Base-by-base conservation (phyloP, 2,888 invertebrate genomes). In the Microctonus brassicae region DNA sequence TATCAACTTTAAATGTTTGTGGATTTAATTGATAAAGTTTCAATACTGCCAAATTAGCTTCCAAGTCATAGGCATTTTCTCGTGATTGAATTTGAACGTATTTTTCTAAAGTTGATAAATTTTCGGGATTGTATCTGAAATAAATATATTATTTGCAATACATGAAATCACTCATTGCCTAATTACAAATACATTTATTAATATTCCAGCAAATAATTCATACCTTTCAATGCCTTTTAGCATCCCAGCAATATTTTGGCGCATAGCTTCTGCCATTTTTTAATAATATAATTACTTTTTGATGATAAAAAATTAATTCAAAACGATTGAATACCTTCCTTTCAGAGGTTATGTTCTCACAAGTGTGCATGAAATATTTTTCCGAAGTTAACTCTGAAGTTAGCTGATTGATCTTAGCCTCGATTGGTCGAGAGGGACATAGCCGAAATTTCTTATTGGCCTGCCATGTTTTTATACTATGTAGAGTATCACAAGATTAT, bases 1-100 rank as follows among this genome's bases (percentile, higher is more conserved):
- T 93, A 69, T 94, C 93, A 58, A 92, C 89, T 84, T 97, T 95
- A 83, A 96, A 95, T 82, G 93, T 92, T 73, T 92, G 92, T 0
- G 98, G 97, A 87, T 98, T 97, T 84, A 99, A 96, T 88, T 99
- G 99, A 86, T 99, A 98, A 80, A 99, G 89, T 88, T 99, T 99
- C 60, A 99, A 89, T 11, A 99, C 96, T 1, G 98, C 97, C 79
- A 99, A 89, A 87, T 99, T 98, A 1, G 99, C 98, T 89, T 99
- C 99, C 84, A 99, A 90, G 87, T 99, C 98, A 84, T 99, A 98
- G 0, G 94, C 94, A 88, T 98, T 97, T 84, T 98, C 97, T 75
- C 93, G 91, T 0, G 96, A 95, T 87, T 99, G 98, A 83, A 95
- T 93, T 83, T 96, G 95, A 11, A 99, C 96, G 88, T 99, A 99